These are phyloP conservation scores for Corapipo altera DNA, from an alignment of 2,113 vertebrate genomes.

Conservation along the genomic window DNA sequence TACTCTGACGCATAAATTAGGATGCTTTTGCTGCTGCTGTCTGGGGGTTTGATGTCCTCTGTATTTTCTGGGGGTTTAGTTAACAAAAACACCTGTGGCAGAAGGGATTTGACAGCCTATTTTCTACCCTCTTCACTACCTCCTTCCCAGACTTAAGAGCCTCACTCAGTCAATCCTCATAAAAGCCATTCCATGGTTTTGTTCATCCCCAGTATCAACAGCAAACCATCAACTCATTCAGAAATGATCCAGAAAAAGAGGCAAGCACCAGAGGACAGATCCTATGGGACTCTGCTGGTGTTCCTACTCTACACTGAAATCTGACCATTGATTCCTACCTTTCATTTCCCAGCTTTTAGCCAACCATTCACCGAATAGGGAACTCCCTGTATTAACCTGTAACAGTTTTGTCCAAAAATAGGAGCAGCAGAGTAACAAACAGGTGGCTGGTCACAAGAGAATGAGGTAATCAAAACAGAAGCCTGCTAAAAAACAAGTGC, in stretches of 20 bases:
- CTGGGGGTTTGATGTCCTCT: background rate
- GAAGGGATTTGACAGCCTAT: background rate
- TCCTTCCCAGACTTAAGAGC: background rate
- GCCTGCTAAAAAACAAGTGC: background rate
- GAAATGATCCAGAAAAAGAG: background rate
- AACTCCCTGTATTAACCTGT: background rate
- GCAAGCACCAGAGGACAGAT: background rate
- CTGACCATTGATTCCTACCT: background rate
- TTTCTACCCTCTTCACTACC: background rate
- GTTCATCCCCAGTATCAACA: background rate
- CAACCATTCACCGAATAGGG: background rate
- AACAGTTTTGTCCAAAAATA: background rate
- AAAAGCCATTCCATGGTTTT: background rate
- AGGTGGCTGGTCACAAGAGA: slow-evolving; percentile 24
- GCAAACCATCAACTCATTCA: background rate
- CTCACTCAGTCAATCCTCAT: background rate
- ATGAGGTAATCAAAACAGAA: slow-evolving; percentile 5
- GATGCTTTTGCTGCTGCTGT: background rate
- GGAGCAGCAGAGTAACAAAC: background rate
- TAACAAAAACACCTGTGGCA: background rate
- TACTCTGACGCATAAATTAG: background rate
- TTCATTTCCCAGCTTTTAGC: background rate
- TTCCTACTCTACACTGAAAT: background rate
- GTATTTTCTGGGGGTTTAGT: background rate
- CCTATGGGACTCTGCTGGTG: background rate